These are phyloP conservation scores for Pelochelys cantorii DNA, from an alignment of 2,797 vertebrate genomes.

Conservation along the genomic window DNA sequence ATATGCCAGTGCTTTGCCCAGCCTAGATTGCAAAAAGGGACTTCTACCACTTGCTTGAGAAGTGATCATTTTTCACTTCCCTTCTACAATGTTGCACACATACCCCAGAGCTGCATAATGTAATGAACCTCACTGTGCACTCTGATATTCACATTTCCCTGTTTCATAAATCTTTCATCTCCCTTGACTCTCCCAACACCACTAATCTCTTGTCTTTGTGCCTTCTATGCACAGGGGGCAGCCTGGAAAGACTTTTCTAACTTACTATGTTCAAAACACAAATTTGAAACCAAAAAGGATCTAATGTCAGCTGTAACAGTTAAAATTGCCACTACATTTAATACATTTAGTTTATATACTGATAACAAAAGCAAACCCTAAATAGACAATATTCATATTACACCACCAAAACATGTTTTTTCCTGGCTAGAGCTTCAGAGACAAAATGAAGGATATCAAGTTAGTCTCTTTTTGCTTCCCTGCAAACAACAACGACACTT, in stretches of 20 bases:
- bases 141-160: neutral
- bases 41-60: neutral
- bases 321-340: neutral
- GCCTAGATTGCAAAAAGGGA: neutral
- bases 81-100: neutral
- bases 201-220: neutral
- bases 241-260: neutral
- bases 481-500: neutral
- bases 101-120: neutral
- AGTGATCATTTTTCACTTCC: neutral
- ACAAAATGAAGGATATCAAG: neutral
- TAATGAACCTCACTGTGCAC: neutral
- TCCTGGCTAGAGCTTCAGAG: neutral
- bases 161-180: neutral
- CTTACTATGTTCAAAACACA: neutral
- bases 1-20: neutral
- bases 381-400: accelerated
- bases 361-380: neutral
- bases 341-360: neutral
- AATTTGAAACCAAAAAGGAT: neutral
- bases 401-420: neutral
- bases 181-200: neutral
- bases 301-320: neutral
- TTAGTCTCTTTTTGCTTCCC: neutral
- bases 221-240: neutral